Evolutionary conservation across 2,113 vertebrate genomes (phyloP).

Genomic region (Trichechus manatus): DNA sequence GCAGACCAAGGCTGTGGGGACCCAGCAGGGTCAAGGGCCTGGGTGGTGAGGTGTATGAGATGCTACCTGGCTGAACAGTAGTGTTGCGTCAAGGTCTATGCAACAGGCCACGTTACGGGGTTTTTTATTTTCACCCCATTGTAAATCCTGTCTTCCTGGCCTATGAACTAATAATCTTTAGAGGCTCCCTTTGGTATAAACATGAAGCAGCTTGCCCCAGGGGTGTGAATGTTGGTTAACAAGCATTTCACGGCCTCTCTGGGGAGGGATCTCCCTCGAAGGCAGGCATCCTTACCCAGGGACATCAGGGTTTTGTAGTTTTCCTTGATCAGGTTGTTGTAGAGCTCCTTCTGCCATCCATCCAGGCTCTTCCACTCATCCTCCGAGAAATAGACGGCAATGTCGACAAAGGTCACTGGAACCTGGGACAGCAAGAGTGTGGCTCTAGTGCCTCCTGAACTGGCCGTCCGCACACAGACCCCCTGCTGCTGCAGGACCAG

Average conservation of each 20-base stretch:
- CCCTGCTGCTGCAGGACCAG: accelerated
- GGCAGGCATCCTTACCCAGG: slow-evolving; percentile 82
- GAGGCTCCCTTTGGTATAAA: background rate
- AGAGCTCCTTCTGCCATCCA: slow-evolving; percentile 90
- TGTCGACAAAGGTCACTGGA: slow-evolving; percentile 89
- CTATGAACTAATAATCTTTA: background rate
- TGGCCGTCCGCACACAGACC: background rate
- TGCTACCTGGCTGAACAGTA: accelerated
- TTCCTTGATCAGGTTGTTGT: slow-evolving; percentile 89
- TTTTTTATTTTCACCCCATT: background rate
- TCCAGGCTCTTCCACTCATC: slow-evolving; percentile 91
- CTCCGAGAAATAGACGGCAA: slow-evolving; percentile 90
- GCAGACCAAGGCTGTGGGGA: background rate
- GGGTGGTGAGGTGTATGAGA: background rate
- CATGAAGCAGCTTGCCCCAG: background rate
- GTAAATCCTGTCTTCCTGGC: background rate
- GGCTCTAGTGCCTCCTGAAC: background rate
- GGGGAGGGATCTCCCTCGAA: accelerated
- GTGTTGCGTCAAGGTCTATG: accelerated
- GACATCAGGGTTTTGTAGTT: slow-evolving; percentile 89
- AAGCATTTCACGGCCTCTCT: background rate
- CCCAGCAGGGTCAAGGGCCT: background rate
- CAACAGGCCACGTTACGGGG: background rate
- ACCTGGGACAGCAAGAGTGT: slow-evolving; percentile 79
- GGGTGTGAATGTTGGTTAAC: accelerated